Evolutionary conservation across 2,797 vertebrate genomes (phyloP).

Genomic region (Petrocephalus sullivani): DNA sequence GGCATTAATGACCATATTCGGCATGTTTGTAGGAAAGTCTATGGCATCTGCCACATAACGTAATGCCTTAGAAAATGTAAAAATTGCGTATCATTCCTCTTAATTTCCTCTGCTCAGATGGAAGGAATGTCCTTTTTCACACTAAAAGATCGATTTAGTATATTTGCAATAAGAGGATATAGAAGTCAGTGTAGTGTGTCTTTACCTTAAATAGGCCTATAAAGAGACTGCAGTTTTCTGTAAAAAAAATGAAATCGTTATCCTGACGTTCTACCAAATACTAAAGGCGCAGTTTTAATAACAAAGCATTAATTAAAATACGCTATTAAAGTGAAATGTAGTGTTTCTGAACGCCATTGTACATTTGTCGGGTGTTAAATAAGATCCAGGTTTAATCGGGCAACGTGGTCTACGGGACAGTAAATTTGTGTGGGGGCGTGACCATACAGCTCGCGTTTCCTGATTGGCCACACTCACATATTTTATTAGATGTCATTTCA

Average conservation of each 20-base stretch:
- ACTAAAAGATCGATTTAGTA: not conserved
- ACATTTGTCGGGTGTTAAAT: not conserved
- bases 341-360: not conserved
- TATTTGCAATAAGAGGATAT: not conserved
- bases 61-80: slow-evolving; percentile 3
- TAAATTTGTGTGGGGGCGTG: not conserved
- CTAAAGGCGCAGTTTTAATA: not conserved
- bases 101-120: not conserved
- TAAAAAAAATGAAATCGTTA: not conserved
- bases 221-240: not conserved
- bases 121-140: not conserved
- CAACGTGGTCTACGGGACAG: not conserved
- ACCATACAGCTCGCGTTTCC: not conserved
- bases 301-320: not conserved
- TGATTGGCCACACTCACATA: not conserved
- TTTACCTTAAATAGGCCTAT: not conserved
- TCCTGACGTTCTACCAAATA: not conserved
- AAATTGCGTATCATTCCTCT: not conserved
- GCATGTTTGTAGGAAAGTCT: not conserved
- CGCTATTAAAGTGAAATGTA: not conserved
- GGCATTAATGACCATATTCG: not conserved
- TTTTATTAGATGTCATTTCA: not conserved
- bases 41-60: not conserved
- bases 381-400: not conserved
- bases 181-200: not conserved